phyloP scores from a whole-genome alignment of 2,113 vertebrate species.

The Apaloderma vittatum region DNA sequence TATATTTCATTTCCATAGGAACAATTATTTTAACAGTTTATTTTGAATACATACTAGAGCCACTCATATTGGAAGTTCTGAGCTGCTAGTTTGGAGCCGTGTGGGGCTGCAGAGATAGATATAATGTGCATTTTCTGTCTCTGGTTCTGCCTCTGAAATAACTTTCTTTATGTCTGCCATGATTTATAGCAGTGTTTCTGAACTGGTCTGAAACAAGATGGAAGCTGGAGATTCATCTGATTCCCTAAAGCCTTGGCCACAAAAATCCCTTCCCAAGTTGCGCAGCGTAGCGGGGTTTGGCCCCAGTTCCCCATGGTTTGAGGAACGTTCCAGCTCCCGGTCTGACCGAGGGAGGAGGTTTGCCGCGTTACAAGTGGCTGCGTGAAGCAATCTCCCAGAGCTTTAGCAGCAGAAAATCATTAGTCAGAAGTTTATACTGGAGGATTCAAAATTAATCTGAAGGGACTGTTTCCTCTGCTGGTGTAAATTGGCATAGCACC shows the following conservation, averaged over 20 bases:
- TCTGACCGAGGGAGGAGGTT: background rate
- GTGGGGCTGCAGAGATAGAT: background rate
- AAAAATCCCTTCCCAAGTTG: background rate
- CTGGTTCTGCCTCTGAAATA: background rate
- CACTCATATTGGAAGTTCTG: background rate
- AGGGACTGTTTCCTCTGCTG: background rate
- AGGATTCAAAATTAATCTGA: background rate
- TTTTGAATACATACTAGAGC: background rate
- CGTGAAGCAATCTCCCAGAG: background rate
- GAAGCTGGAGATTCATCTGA: background rate
- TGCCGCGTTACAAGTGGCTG: slow-evolving; percentile 3
- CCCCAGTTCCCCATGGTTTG: background rate
- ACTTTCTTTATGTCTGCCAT: background rate
- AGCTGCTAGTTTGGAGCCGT: background rate
- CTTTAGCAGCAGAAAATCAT: slow-evolving; percentile 43
- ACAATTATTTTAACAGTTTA: slow-evolving; percentile 37
- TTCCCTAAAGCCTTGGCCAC: background rate
- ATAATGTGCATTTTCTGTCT: background rate
- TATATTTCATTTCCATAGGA: slow-evolving; percentile 65
- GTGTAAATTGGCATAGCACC: background rate
- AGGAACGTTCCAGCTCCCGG: background rate
- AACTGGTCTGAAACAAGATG: background rate
- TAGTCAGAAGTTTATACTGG: background rate
- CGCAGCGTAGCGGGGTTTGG: background rate
- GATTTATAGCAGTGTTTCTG: slow-evolving; percentile 26